phyloP scores from a whole-genome alignment of 2,888 invertebrate genomes.

The Phasia obesa region DNA sequence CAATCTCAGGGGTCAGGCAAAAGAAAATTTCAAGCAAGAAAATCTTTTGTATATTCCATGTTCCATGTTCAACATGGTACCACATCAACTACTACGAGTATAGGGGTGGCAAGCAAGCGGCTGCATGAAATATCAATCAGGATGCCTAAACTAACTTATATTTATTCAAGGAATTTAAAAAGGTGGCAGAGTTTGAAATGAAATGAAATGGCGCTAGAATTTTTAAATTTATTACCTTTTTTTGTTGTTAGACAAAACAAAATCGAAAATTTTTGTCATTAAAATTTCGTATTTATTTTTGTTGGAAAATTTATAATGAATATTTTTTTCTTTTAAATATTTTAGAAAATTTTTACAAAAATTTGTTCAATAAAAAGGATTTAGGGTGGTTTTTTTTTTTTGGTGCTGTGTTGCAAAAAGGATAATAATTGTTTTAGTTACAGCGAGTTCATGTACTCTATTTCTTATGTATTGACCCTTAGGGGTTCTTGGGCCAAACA shows the following conservation, averaged over 20 bases:
- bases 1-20: conserved; percentile 73
- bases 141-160: conserved; percentile 21
- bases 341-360: conserved; percentile 33
- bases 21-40: conserved; percentile 70
- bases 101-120: conserved; percentile 71
- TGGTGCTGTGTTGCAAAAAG: conserved; percentile 33
- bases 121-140: conserved; percentile 44
- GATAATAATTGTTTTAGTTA: conserved; percentile 35
- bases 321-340: conserved; percentile 21
- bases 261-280: conserved; percentile 58
- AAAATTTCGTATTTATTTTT: conserved; percentile 55
- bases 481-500: conserved; percentile 35
- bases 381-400: conserved; percentile 54
- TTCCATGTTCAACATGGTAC: neutral
- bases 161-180: conserved; percentile 36
- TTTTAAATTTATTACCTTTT: conserved; percentile 65
- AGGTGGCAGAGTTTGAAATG: conserved; percentile 51
- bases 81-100: conserved; percentile 52
- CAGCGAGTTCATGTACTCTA: conserved; percentile 14
- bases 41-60: conserved; percentile 30
- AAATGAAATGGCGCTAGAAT: conserved; percentile 64
- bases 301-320: neutral
- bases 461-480: conserved; percentile 44
- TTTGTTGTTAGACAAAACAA: conserved; percentile 17
- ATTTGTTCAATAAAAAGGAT: conserved; percentile 58